Evolutionary conservation across 1,140 invertebrate genomes (phyloP).

Genomic region (Danaus melanippus): DNA sequence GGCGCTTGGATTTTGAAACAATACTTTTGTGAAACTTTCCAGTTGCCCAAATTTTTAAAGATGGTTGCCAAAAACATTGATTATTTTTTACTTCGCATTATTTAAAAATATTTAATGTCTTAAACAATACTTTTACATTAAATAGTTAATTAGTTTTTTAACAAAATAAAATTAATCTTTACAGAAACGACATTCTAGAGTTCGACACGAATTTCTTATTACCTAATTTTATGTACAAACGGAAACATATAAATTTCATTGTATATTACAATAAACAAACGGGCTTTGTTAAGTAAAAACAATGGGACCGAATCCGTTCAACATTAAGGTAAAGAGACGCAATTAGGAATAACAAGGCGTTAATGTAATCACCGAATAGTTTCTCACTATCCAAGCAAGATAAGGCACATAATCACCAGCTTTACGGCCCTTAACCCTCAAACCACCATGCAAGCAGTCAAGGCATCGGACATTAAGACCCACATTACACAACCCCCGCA

Average conservation of each 20-base stretch:
- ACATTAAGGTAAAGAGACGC: background rate
- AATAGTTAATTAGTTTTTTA: no score
- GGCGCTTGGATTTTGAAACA: no score
- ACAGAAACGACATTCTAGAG: constrained; percentile 9
- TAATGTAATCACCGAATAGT: constrained; percentile 19
- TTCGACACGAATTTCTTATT: background rate
- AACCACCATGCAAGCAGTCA: constrained; percentile 33
- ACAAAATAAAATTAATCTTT: no score
- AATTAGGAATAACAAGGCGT: constrained; percentile 8
- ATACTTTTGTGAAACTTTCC: no score
- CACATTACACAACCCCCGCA: constrained; percentile 39
- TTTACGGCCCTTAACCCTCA: constrained; percentile 34
- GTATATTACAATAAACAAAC: no score
- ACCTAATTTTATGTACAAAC: no score
- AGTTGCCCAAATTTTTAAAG: no score
- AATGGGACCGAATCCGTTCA: constrained; percentile 1
- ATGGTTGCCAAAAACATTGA: no score
- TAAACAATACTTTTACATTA: no score
- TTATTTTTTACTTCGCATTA: no score
- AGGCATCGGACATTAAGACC: constrained; percentile 44
- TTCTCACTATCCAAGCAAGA: constrained; percentile 16
- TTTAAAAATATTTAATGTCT: no score
- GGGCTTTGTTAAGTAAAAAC: constrained; percentile 5
- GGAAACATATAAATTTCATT: no score
- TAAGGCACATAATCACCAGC: constrained; percentile 29